phyloP scores from a whole-genome alignment of 2,113 vertebrate genomes.

The Tetrao urogallus region DNA sequence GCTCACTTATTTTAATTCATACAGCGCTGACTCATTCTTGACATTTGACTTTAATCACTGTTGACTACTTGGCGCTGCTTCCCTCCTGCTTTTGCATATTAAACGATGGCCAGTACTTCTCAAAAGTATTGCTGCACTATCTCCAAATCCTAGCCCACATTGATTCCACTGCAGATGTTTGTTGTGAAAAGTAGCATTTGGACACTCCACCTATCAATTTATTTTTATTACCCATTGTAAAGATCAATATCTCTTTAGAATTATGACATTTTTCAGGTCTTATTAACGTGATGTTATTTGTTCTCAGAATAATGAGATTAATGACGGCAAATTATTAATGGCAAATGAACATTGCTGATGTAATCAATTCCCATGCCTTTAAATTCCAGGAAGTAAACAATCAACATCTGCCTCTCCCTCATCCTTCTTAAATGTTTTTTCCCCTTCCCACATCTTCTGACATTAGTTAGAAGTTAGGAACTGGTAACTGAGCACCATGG shows the following conservation, averaged over 20 bases:
- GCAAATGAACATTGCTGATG: neutral
- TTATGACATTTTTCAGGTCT: neutral
- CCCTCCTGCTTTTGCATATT: neutral
- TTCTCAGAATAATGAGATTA: neutral
- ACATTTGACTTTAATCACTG: conserved; percentile 12
- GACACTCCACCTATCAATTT: neutral
- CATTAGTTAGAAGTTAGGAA: neutral
- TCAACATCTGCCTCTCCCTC: neutral
- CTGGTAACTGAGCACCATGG: neutral
- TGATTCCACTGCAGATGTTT: neutral
- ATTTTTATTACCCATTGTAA: no score
- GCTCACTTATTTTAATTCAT: conserved; percentile 25
- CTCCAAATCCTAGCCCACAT: neutral
- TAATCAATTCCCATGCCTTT: neutral
- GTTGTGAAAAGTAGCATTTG: neutral
- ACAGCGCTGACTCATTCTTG: neutral
- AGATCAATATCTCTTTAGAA: neutral
- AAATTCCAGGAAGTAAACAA: neutral
- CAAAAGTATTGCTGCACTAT: neutral
- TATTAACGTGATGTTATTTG: neutral
- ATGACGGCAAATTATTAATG: neutral
- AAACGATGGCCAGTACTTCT: conserved; percentile 1
- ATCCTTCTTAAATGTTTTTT: neutral
- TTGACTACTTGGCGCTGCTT: neutral
- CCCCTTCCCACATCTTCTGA: neutral